Evolutionary conservation across 2,888 invertebrate species (phyloP), one percentile per base, ranked within the genome.

Genomic region (Chaetoderma sp.): DNA sequence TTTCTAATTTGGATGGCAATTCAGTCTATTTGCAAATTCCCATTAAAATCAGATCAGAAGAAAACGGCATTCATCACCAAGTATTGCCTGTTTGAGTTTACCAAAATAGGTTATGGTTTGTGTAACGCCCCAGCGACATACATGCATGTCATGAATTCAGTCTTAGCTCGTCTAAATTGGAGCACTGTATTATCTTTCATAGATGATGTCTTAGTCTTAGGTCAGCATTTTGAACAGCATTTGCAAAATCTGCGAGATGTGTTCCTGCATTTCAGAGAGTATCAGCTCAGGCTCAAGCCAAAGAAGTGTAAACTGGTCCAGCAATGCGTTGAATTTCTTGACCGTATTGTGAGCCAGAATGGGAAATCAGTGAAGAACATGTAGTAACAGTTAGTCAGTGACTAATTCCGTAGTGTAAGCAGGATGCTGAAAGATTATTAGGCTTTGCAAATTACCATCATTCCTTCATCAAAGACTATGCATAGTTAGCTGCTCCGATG

Each of bases 1-100:
- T 68, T 44, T 62, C 64, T 4, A 72, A 71, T 42, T 32, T 71
- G 18, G 72, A 74, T 50, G 70, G 71, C 16, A 73, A 70, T 39
- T 66, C 66, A 32, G 73, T 70, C 1, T 73, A 71, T 36, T 73
- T 61, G 65, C 73, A 73, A 32, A 58, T 71, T 0, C 55, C 18
- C 16, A 65, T 73, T 45, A 23, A 27, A 13, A 30, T n/a, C 42
- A 21, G 61, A 55, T n/a, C 18, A 55, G 13, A 25, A 54, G 18
- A 61, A 61, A 30, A 55, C 55, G 1, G 61, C 61, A 6, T 61
- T 61, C 23, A 55, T 44, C 13, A 42, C 55, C 28, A 55, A 55
- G 23, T 27, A 55, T 39, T 54, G 61, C 1, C 45, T 55, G 4
- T 61, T 36, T 18, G 54, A 52, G 23, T 55, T 39, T n/a, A 23